Conservation (phyloP, 30 jellyfish, hydroid and myxozoan species). For the Sanderia malayensis region DNA sequence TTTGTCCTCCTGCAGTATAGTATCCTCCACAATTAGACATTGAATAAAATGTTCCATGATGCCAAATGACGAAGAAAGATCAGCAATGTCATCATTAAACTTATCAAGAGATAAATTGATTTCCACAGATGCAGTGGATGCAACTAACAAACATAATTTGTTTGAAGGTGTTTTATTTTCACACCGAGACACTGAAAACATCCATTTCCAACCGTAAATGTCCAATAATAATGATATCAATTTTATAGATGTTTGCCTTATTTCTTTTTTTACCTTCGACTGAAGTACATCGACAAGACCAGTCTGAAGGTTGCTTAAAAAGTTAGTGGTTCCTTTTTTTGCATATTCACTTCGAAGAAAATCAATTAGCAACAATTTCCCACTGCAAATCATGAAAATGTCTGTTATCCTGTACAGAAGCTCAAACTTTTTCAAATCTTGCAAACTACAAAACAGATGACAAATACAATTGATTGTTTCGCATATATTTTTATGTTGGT, state of each 20-base stretch:
- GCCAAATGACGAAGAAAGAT: slow-evolving; percentile 7
- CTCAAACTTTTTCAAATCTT: not conserved
- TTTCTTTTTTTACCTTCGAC: slow-evolving; percentile 27
- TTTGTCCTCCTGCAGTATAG: not conserved
- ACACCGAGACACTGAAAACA: not conserved
- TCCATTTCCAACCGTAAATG: slow-evolving; percentile 26
- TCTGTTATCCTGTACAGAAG: not conserved
- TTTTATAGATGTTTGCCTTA: slow-evolving; percentile 21
- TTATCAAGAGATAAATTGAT: slow-evolving; percentile 20
- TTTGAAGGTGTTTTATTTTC: slow-evolving; percentile 8
- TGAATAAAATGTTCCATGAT: slow-evolving; percentile 20
- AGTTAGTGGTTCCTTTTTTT: too few species aligned
- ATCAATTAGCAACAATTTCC: not conserved
- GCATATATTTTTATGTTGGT: not conserved
- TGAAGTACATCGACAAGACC: slow-evolving; percentile 32
- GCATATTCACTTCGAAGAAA: not conserved
- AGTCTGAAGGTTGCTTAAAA: not conserved
- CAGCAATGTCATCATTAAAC: not conserved
- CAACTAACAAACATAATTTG: slow-evolving; percentile 12
- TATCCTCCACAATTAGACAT: not conserved
- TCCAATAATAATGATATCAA: slow-evolving; percentile 18
- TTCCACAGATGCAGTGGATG: slow-evolving; percentile 25
- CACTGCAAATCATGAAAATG: not conserved
- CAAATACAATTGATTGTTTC: not conserved
- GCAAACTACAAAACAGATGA: not conserved